Conservation (phyloP, 2,797 vertebrate species). For the Sibirionetta formosa region DNA sequence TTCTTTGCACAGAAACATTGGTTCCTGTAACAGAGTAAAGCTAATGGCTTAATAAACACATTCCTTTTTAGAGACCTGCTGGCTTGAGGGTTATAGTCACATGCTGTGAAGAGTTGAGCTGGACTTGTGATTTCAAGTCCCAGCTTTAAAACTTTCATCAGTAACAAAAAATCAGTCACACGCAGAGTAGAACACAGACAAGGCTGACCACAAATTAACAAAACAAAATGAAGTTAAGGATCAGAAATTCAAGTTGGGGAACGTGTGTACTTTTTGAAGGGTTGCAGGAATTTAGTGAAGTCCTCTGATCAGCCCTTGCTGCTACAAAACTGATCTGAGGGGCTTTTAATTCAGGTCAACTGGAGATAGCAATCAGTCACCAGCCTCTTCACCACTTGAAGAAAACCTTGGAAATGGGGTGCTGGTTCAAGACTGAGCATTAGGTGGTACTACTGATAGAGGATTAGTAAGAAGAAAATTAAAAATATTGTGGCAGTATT, state of each 20-base stretch:
- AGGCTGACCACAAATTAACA: not conserved
- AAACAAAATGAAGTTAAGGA: not conserved
- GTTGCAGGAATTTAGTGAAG: not conserved
- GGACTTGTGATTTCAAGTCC: not conserved
- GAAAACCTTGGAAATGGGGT: not conserved
- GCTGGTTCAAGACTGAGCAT: not conserved
- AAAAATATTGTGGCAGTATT: not conserved
- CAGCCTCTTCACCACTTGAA: not conserved
- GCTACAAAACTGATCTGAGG: not conserved
- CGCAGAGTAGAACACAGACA: not conserved
- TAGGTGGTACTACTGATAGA: not conserved
- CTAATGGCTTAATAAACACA: not conserved
- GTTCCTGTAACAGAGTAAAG: not conserved
- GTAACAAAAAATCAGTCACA: not conserved
- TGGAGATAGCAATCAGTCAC: not conserved
- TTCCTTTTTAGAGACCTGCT: not conserved
- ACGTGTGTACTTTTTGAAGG: rapidly evolving
- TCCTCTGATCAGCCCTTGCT: not conserved
- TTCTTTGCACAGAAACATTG: not conserved
- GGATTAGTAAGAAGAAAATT: not conserved
- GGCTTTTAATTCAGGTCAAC: not conserved
- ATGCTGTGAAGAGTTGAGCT: not conserved
- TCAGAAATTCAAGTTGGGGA: not conserved
- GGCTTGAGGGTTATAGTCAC: not conserved
- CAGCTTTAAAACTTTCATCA: not conserved